A percentile compares a stretch with the other conserved stretches of the same genome.
phyloP scores from a whole-genome alignment of 1,140 invertebrate species.

The Lepidostoma basale region DNA sequence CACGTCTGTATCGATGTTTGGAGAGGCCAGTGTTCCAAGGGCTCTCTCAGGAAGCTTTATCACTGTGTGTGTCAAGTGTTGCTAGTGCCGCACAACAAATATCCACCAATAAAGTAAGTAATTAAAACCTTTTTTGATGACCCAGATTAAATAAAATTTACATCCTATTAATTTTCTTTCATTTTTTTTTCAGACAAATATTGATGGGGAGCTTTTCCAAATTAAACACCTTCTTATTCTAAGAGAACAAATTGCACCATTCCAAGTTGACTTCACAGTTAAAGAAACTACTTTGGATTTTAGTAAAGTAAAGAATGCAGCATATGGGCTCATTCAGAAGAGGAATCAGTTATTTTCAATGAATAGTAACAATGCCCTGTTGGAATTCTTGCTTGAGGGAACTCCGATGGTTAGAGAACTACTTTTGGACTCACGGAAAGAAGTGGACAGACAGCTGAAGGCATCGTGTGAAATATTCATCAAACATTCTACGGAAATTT shows the following conservation, averaged over 20 bases:
- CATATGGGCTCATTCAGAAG: constrained; percentile 85
- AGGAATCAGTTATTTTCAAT: constrained; percentile 86
- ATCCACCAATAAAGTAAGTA: constrained; percentile 63
- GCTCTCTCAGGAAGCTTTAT: constrained; percentile 92
- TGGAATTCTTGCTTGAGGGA: constrained; percentile 90
- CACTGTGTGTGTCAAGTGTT: constrained; percentile 90
- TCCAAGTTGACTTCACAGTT: constrained; percentile 94
- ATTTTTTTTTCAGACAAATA: constrained; percentile 60
- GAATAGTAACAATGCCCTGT: constrained; percentile 86
- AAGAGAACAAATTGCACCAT: constrained; percentile 97
- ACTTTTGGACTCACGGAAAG: constrained; percentile 90
- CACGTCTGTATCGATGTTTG: constrained; percentile 92
- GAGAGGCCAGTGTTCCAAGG: constrained; percentile 96
- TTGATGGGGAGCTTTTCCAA: constrained; percentile 96
- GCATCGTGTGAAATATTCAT: constrained; percentile 91
- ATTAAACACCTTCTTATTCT: constrained; percentile 97
- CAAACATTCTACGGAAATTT: constrained; percentile 73
- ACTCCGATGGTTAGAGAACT: constrained; percentile 92
- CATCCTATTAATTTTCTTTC: background rate
- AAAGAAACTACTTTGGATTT: constrained; percentile 93
- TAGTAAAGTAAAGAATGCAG: constrained; percentile 84
- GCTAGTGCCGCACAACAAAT: constrained; percentile 77
- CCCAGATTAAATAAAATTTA: background rate
- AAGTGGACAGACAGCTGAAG: constrained; percentile 92
- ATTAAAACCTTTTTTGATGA: background rate